Percentiles rank a stretch among this genome's conserved stretches.
These are phyloP conservation scores for Sarcophaga carnaria DNA, from an alignment of 2,888 invertebrate species.

Conservation along the genomic window DNA sequence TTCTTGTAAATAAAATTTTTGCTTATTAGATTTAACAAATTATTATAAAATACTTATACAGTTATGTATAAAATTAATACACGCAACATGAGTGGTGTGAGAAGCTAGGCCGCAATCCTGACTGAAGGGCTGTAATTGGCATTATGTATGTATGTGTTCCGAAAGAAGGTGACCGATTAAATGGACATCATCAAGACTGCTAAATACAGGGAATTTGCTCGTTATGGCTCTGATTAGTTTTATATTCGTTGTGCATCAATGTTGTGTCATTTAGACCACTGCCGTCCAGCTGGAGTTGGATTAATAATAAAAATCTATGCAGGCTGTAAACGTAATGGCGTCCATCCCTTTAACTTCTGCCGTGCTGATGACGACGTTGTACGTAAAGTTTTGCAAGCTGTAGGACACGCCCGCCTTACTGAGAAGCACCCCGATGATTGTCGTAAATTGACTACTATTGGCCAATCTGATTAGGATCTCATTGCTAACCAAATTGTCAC, in stretches of 20 bases:
- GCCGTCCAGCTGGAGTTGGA: constrained; percentile 97
- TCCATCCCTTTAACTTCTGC: constrained; percentile 93
- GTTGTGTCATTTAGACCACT: constrained; percentile 96
- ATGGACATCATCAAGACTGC: constrained; percentile 98
- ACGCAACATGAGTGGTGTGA: too few species aligned
- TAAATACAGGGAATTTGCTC: constrained; percentile 97
- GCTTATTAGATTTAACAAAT: too few species aligned
- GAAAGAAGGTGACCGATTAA: constrained; percentile 99
- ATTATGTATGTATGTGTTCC: constrained; percentile 85
- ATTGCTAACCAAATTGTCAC: constrained; percentile 97
- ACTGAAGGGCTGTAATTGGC: too few species aligned
- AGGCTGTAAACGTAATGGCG: constrained; percentile 88
- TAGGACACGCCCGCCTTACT: constrained; percentile 95
- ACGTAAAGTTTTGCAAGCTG: constrained; percentile 89
- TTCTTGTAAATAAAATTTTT: too few species aligned
- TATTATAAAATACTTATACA: too few species aligned
- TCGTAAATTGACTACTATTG: constrained; percentile 93
- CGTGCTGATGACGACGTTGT: constrained; percentile 84
- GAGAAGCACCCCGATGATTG: constrained; percentile 96
- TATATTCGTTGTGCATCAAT: constrained; percentile 97
- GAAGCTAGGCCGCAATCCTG: too few species aligned
- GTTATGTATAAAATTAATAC: too few species aligned
- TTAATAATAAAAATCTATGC: constrained; percentile 98
- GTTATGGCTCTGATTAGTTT: constrained; percentile 99
- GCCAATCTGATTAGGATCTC: constrained; percentile 97